A percentile compares a stretch with the other conserved stretches of the same genome.
Evolutionary conservation across 2,797 vertebrate genomes (phyloP).

Genomic region (Kryptopterus vitreolus): DNA sequence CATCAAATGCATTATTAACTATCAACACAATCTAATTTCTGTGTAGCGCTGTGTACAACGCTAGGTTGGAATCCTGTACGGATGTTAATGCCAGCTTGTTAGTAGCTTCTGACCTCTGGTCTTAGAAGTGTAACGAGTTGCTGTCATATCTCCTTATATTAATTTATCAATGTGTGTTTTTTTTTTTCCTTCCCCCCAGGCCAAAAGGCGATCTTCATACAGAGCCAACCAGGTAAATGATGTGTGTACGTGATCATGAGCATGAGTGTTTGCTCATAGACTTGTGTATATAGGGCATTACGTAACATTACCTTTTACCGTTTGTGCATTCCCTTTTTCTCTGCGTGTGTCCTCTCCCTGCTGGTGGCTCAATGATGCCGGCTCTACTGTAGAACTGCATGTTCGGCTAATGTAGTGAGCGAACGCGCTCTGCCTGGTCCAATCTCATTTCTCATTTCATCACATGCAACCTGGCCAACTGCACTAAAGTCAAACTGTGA

Average conservation of each 20-base stretch:
- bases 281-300: slow-evolving; percentile 31
- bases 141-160: background rate
- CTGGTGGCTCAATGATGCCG: slow-evolving; percentile 70
- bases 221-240: slow-evolving; percentile 69
- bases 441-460: slow-evolving; percentile 15
- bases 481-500: background rate
- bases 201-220: slow-evolving; percentile 68
- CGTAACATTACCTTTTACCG: slow-evolving; percentile 17
- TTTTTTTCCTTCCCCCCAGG: slow-evolving; percentile 64
- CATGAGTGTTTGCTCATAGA: slow-evolving; percentile 16
- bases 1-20: slow-evolving; percentile 41
- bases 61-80: background rate
- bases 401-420: slow-evolving; percentile 51
- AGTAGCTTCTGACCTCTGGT: background rate
- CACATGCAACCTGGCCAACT: slow-evolving; percentile 8
- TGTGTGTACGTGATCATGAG: slow-evolving; percentile 25
- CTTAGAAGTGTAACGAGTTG: background rate
- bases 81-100: slow-evolving; percentile 2
- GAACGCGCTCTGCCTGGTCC: slow-evolving; percentile 14
- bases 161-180: background rate
- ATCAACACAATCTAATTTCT: slow-evolving; percentile 17
- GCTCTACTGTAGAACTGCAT: slow-evolving; percentile 14
- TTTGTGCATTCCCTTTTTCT: slow-evolving; percentile 3
- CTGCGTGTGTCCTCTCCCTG: slow-evolving; percentile 7
- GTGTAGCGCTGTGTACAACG: slow-evolving; percentile 26